Evolutionary conservation across 2,113 vertebrate genomes (phyloP).

Genomic region (Apodemus sylvaticus): DNA sequence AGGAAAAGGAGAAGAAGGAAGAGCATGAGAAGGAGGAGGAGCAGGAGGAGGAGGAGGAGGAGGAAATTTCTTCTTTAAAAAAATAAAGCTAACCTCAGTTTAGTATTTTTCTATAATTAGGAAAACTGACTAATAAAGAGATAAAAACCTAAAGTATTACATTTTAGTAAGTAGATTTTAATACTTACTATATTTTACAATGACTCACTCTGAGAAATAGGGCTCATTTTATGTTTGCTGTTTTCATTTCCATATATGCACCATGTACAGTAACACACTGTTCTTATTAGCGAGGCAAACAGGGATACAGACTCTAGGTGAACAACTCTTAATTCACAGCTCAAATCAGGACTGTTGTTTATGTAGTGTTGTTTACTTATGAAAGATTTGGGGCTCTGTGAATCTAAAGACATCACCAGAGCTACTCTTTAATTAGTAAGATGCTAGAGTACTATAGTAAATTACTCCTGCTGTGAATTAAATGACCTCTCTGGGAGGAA

Average conservation of each 20-base stretch:
- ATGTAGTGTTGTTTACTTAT: constrained; percentile 26
- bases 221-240: not conserved
- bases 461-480: constrained; percentile 48
- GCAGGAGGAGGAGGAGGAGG: too few species aligned
- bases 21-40: too few species aligned
- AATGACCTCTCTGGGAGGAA: constrained; percentile 23
- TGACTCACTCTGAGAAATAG: constrained; percentile 23
- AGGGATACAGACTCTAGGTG: constrained; percentile 48
- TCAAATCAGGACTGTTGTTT: constrained; percentile 5
- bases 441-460: constrained; percentile 29
- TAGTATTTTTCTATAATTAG: not conserved
- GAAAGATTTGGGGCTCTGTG: constrained; percentile 18
- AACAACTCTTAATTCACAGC: constrained; percentile 22
- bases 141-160: constrained; percentile 7
- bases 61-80: not conserved
- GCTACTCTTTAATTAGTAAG: constrained; percentile 61
- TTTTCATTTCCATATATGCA: constrained; percentile 59
- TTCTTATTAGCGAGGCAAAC: constrained; percentile 61
- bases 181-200: not conserved
- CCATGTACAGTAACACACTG: constrained; percentile 14
- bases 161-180: constrained; percentile 7
- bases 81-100: not conserved
- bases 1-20: too few species aligned
- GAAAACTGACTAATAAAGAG: not conserved
- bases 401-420: constrained; percentile 36